Percentiles rank a stretch among this genome's conserved stretches.
Evolutionary conservation across 2,797 vertebrate species (phyloP).

Genomic region (Channallabes apus): DNA sequence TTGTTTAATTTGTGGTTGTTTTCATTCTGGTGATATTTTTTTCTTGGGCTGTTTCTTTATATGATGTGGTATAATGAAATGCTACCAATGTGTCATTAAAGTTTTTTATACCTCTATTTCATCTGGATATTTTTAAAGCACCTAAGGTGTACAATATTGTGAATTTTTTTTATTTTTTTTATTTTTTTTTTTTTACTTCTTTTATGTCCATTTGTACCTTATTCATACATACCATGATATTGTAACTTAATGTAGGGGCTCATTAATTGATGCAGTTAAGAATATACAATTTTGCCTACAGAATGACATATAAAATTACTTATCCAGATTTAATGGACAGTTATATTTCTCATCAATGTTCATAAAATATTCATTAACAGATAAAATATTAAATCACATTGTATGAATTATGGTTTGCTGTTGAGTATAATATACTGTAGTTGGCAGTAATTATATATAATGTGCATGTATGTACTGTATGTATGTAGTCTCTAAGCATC

Average conservation of each 20-base stretch:
- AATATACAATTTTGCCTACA: neutral
- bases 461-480: too few species aligned
- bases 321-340: neutral
- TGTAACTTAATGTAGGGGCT: neutral
- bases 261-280: neutral
- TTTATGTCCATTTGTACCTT: neutral
- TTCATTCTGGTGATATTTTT: neutral
- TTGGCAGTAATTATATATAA: too few species aligned
- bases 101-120: neutral
- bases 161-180: too few species aligned
- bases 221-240: neutral
- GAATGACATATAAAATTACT: neutral
- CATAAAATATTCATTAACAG: too few species aligned
- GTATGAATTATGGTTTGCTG: too few species aligned
- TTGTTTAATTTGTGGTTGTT: neutral
- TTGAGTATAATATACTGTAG: too few species aligned
- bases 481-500: too few species aligned
- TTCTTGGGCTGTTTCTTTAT: neutral
- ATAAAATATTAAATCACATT: too few species aligned
- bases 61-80: neutral
- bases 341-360: too few species aligned
- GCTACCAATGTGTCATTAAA: neutral
- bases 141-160: neutral
- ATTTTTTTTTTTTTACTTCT: neutral
- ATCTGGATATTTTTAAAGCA: neutral